Percentiles rank a stretch among this genome's conserved stretches.
These are phyloP conservation scores for Callipepla californica DNA, from an alignment of 2,113 vertebrate genomes.

Conservation along the genomic window DNA sequence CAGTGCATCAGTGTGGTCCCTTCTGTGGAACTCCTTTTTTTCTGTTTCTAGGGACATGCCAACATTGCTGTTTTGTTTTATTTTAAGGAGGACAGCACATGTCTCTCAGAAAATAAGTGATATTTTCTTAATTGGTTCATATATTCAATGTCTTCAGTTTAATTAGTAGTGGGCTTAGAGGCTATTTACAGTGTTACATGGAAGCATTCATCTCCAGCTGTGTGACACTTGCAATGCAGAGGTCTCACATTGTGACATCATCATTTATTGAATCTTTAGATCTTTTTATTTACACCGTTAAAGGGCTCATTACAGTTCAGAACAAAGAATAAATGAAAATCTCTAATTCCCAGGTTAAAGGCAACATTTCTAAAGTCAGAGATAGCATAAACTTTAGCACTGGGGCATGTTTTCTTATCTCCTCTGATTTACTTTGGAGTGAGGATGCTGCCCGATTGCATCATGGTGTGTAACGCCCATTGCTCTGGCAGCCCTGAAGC, in stretches of 20 bases:
- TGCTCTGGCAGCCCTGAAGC: slow-evolving; percentile 40
- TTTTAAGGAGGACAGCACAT: neutral
- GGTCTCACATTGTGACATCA: slow-evolving; percentile 72
- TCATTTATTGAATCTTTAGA: slow-evolving; percentile 79
- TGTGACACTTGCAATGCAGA: slow-evolving; percentile 58
- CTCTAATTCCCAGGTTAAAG: slow-evolving; percentile 75
- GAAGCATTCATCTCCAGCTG: slow-evolving; percentile 82
- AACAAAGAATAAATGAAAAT: slow-evolving; percentile 75
- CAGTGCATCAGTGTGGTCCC: slow-evolving; percentile 65
- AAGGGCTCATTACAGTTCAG: slow-evolving; percentile 75
- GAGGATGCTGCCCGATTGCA: slow-evolving; percentile 7
- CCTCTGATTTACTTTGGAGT: slow-evolving; percentile 44
- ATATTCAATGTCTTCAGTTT: slow-evolving; percentile 79
- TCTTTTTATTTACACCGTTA: slow-evolving; percentile 82
- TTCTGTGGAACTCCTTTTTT: slow-evolving; percentile 55
- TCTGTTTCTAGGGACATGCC: neutral
- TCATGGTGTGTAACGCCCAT: slow-evolving; percentile 45
- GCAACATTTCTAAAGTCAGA: slow-evolving; percentile 64
- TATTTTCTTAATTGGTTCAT: slow-evolving; percentile 83
- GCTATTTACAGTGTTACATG: slow-evolving; percentile 81
- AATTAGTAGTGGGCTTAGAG: slow-evolving; percentile 82
- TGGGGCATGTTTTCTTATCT: slow-evolving; percentile 58
- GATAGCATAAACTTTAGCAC: slow-evolving; percentile 67
- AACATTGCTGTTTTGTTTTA: neutral
- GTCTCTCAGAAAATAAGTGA: slow-evolving; percentile 69